Evolutionary conservation across 2,888 invertebrate genomes (phyloP), one percentile per base, ranked within the genome.

Genomic region (Drosophila kuntzei): DNA sequence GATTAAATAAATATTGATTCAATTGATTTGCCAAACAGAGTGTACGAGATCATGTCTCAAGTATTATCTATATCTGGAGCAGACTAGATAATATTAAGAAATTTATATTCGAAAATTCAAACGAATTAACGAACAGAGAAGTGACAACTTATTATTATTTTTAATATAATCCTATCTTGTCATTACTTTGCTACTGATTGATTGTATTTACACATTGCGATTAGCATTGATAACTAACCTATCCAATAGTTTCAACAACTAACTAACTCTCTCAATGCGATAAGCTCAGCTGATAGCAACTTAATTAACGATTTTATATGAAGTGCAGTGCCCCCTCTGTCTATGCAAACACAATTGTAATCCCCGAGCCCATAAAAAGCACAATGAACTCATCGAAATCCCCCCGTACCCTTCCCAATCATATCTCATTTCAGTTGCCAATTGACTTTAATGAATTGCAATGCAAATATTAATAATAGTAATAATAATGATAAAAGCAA

Each of bases 21-120:
- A 79, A 85, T 85, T 84, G 83, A 84, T 84, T 84, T 84, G 80
- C 80, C 71, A 85, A 82, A 71, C 79, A 84, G 67, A 84, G 67
- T 50, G 53, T 44, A 49, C 29, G 29, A 29, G 59, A 20, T 44
- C 43, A 49, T n/a, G 58, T 60, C 73, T 71, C 46, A 32, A 76
- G 64, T 25, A 16, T 12, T 18, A 27, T 1, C 36, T 9, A 11
- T 34, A 71, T 61, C 57, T 76, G 44, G 49, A 63, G 51, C 63
- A 54, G 37, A 34, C 43, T 57, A 37, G 16, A 11, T 1, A 29
- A 29, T 29, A 29, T 9, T 9, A 29, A 29, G 29, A 29, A 29
- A 29, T 11, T 29, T 1, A 9, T 29, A 25, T 25, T 7, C 7
- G 25, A 29, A 27, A 7, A 27, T 22, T 22, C 2, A 27, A 27